A percentile compares a stretch with the other conserved stretches of the same genome.
phyloP scores from a whole-genome alignment of 2,113 vertebrate species.

The Pontoporia blainvillei region DNA sequence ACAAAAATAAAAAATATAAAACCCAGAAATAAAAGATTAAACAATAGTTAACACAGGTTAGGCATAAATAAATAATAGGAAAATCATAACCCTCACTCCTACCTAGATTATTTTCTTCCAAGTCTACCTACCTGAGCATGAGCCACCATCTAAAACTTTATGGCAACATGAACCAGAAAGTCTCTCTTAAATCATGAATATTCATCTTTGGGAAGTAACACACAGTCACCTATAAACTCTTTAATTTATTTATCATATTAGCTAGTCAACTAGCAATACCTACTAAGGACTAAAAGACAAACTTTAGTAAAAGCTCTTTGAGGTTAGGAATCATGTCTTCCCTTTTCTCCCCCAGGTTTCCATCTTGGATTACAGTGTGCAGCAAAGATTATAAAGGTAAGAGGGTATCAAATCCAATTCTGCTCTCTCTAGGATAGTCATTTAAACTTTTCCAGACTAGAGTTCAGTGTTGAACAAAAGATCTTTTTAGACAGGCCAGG shows the following conservation, averaged over 20 bases:
- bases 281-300: slow-evolving; percentile 2
- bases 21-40: neutral
- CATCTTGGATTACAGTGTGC: neutral
- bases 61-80: neutral
- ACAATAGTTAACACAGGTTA: neutral
- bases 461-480: neutral
- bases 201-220: neutral
- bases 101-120: neutral
- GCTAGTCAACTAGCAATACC: neutral
- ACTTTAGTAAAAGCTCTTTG: neutral
- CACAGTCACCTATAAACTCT: neutral
- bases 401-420: neutral
- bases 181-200: neutral
- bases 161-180: neutral
- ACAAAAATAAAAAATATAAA: neutral
- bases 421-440: neutral
- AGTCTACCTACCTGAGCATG: neutral
- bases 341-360: neutral
- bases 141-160: neutral
- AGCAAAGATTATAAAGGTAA: neutral
- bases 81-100: neutral
- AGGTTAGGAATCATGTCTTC: neutral
- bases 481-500: neutral
- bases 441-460: neutral
- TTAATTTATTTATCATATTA: neutral